Conservation (phyloP, 2,113 vertebrate genomes). For the Ptychochromis oligacanthus region DNA sequence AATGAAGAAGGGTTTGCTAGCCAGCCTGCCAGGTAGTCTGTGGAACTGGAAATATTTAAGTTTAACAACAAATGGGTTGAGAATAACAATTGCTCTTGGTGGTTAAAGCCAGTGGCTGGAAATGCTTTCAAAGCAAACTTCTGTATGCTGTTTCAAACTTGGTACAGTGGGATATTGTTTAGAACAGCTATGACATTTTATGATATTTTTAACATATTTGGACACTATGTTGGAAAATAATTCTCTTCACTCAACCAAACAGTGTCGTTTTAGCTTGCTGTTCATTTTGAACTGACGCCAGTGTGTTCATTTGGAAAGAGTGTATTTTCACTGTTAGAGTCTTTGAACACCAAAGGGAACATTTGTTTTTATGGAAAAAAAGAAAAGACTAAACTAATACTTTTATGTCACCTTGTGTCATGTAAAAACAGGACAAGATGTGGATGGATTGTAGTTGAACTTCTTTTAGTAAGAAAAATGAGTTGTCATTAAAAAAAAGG, state of each 20-base stretch:
- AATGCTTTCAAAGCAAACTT: not conserved
- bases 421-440: not conserved
- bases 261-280: not conserved
- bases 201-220: not conserved
- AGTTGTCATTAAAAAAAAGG: not conserved
- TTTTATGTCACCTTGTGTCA: not conserved
- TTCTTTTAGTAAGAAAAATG: not conserved
- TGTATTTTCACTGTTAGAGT: not conserved
- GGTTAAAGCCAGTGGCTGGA: too few relatives aligned
- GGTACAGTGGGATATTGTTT: not conserved
- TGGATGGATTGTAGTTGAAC: not conserved
- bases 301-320: not conserved
- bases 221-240: not conserved
- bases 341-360: too few relatives aligned
- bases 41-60: not conserved
- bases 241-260: not conserved
- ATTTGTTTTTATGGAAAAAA: fast-evolving
- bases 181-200: not conserved
- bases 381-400: too few relatives aligned
- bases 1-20: too few relatives aligned
- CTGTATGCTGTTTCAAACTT: not conserved
- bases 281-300: not conserved
- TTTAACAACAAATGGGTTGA: too few relatives aligned
- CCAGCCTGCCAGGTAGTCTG: too few relatives aligned
- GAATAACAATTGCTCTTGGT: too few relatives aligned